Evolutionary conservation across 2,888 invertebrate genomes (phyloP), one percentile per base, ranked within the genome.

Genomic region (Choristoneura rosaceana): DNA sequence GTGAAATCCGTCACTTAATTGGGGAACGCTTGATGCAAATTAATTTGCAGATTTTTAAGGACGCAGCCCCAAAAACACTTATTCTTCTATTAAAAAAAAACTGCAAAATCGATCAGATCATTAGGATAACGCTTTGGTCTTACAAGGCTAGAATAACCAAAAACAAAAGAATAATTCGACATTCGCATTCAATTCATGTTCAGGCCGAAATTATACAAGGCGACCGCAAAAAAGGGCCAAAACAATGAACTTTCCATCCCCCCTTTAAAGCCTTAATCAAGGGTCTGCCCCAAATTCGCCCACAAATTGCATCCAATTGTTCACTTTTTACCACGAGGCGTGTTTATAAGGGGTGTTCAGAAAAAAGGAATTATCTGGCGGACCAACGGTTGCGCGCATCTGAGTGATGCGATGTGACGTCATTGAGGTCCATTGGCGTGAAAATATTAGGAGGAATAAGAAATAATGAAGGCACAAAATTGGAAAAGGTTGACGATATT

Each of bases 251-350:
- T 79, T 80, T 76, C 78, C 75, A 62, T 70, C 81, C 75, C 85
- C 85, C 86, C 88, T 86, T 86, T 84, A 79, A 78, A 84, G 84
- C 83, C 86, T 87, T 90, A 91, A 94, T 93, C 91, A 92, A 90
- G 88, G 84, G 84, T 81, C 85, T 90, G 91, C 89, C 91, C 92
- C 81, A 90, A 91, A 91, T 92, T 93, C 89, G 87, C 88, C 93
- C 93, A 89, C 93, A 94, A 93, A 94, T 94, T 93, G 93, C 92
- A 90, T 89, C 88, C 92, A 93, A 93, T 93, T 93, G 94, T 94
- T 93, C 93, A 93, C 88, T 94, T 93, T 94, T 94, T 94, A 93
- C 89, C 89, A 81, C 87, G 82, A 87, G 85, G 81, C 84, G 82
- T 85, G 85, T 87, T 84, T 86, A 79, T 77, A 82, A 86, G 87